Percentiles rank a stretch among this genome's conserved stretches.
phyloP scores from a whole-genome alignment of 2,113 vertebrate genomes.

The Amia ocellicauda region DNA sequence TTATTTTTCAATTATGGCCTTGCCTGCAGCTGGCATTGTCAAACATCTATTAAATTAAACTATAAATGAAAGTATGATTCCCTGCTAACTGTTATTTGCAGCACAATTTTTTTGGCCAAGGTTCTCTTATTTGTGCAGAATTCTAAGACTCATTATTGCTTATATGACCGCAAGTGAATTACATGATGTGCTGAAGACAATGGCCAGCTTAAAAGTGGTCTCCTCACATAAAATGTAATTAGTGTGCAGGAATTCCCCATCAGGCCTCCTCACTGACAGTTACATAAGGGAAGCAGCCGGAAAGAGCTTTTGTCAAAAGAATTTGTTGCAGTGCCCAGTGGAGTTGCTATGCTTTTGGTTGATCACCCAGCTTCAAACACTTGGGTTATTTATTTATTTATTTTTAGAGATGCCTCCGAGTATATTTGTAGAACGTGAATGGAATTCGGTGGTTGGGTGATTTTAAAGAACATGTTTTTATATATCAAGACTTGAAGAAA shows the following conservation, averaged over 20 bases:
- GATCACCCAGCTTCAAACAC: neutral
- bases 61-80: no score
- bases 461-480: no score
- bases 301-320: neutral
- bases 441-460: no score
- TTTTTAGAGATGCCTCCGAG: neutral
- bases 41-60: no score
- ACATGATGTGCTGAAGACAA: neutral
- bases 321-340: constrained; percentile 8
- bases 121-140: neutral
- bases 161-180: neutral
- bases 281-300: neutral
- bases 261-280: neutral
- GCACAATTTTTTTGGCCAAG: no score
- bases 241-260: neutral
- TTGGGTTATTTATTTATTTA: neutral
- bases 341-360: neutral
- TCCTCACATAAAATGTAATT: constrained; percentile 8
- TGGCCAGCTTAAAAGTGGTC: neutral
- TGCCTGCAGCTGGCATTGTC: no score
- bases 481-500: no score
- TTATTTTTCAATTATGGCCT: no score
- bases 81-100: no score
- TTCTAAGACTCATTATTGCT: neutral
- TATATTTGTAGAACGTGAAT: neutral